Evolutionary conservation across 2,113 vertebrate species (phyloP).

Genomic region (Sterna hirundo): DNA sequence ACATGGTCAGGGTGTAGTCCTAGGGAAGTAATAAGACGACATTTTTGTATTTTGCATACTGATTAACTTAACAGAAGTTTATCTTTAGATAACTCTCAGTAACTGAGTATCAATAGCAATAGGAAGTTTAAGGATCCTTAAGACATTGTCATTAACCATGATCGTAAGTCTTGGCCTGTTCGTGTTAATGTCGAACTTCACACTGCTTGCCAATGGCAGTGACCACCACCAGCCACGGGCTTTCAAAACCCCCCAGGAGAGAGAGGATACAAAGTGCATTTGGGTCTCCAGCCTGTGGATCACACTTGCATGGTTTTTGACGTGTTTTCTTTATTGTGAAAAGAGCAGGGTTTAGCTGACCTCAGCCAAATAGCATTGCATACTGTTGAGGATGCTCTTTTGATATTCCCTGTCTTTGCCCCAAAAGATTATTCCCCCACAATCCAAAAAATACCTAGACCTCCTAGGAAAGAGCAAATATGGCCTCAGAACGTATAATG

Average conservation of each 20-base stretch:
- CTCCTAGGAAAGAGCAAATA: not conserved
- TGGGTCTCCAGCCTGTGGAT: not conserved
- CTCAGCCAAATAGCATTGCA: not conserved
- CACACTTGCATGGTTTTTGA: not conserved
- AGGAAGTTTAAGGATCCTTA: not conserved
- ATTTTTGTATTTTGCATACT: not conserved
- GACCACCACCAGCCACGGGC: no score
- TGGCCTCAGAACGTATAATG: not conserved
- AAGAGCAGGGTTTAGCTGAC: not conserved
- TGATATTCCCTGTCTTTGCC: not conserved
- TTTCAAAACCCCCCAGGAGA: not conserved
- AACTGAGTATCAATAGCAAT: not conserved
- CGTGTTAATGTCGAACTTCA: not conserved
- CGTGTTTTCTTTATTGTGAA: not conserved
- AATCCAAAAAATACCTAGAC: not conserved
- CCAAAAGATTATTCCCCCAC: not conserved
- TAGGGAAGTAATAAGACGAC: slow-evolving; percentile 56
- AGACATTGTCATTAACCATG: not conserved
- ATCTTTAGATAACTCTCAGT: not conserved
- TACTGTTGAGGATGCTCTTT: not conserved
- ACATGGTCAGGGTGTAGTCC: slow-evolving; percentile 97
- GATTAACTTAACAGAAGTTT: not conserved
- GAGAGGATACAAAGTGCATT: not conserved
- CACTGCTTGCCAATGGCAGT: not conserved
- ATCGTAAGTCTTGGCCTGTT: not conserved